Percentiles rank a stretch among this genome's conserved stretches.
Evolutionary conservation across 1,140 invertebrate genomes (phyloP).

Genomic region (Caenorhabditis brenneri): DNA sequence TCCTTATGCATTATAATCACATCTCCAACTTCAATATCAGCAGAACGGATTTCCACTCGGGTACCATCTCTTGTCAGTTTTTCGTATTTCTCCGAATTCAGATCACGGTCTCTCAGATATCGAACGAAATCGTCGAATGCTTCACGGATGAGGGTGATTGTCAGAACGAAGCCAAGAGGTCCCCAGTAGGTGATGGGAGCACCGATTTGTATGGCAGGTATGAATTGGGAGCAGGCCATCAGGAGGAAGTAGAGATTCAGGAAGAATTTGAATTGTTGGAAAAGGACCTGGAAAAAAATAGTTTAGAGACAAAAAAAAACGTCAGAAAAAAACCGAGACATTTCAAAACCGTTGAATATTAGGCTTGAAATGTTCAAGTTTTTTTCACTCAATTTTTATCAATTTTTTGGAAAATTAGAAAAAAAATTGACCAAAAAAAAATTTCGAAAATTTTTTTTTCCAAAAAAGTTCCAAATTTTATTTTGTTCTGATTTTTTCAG

Average conservation of each 20-base stretch:
- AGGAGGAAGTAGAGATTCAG: conserved; percentile 96
- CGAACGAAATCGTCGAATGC: conserved; percentile 92
- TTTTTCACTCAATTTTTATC: too few relatives aligned
- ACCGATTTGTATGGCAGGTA: conserved; percentile 92
- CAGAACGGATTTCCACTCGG: conserved; percentile 75
- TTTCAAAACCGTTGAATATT: too few relatives aligned
- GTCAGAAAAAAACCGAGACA: too few relatives aligned
- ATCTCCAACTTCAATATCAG: conserved; percentile 71
- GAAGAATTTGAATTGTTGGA: conserved; percentile 98
- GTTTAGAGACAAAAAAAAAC: background rate
- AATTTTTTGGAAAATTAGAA: too few relatives aligned
- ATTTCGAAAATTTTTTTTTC: too few relatives aligned
- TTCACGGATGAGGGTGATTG: conserved; percentile 92
- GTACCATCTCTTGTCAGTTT: conserved; percentile 75
- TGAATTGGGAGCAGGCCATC: conserved; percentile 97
- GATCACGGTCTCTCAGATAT: conserved; percentile 88
- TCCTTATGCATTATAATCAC: conserved; percentile 75
- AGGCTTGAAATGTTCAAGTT: too few relatives aligned
- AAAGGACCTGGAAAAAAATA: conserved; percentile 80
- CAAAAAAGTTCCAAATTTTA: too few relatives aligned
- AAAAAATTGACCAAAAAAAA: too few relatives aligned
- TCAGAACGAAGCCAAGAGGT: conserved; percentile 91
- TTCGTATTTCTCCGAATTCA: conserved; percentile 84
- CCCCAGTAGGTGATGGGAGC: conserved; percentile 99
- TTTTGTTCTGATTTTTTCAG: too few relatives aligned